Base-by-base conservation (phyloP, 2,888 invertebrate genomes). In the Steinernema hermaphroditum region DNA sequence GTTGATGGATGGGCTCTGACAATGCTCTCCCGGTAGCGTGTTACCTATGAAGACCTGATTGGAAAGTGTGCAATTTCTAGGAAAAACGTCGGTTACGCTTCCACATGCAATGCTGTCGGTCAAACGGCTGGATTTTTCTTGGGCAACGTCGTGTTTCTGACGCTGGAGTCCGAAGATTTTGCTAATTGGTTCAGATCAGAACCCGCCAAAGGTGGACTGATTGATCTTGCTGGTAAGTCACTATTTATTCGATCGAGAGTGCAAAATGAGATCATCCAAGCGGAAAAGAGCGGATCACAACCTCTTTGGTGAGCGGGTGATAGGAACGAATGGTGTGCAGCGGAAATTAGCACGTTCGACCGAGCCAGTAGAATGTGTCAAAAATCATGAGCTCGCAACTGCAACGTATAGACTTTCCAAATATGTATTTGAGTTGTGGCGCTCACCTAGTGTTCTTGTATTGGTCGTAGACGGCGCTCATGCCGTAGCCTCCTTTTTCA, bases 1-100 rank as follows among this genome's bases (percentile, higher is more conserved):
- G 97, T 99, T 0, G 98, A 99, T 89, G 98, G 98, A 27, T 99
- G 98, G 98, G 98, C 98, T 0, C 89, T 99, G 14, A 98, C 97
- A 0, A 98, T 99, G 95, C 89, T 98, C 0, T 93, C 94, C 85
- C 92, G 94, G 91, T 94, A 86, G 50, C 37, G 24, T 77, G 72
- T 69, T 72, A 71, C 37, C 41, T 68, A 4, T 14, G 29, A 16
- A 32, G 29, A n/a, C 24, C 1, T 19, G 2, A n/a, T 50, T 29
- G 12, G n/a, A 72, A 9, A 32, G 16, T 8, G 34, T 70, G 69
- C 16, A n/a, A 57, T n/a, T 71, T 90, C 62, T 87, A 93, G 93
- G 81, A 90, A 92, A 82, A 98, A 98, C 89, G 95, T 98, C 2
- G 95, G 94, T 1, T 95, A 97, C 89, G 97, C 98, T 0, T 97